A percentile compares a stretch with the other conserved stretches of the same genome.
These are phyloP conservation scores for Erithacus rubecula DNA, from an alignment of 2,797 vertebrate genomes.

Conservation along the genomic window DNA sequence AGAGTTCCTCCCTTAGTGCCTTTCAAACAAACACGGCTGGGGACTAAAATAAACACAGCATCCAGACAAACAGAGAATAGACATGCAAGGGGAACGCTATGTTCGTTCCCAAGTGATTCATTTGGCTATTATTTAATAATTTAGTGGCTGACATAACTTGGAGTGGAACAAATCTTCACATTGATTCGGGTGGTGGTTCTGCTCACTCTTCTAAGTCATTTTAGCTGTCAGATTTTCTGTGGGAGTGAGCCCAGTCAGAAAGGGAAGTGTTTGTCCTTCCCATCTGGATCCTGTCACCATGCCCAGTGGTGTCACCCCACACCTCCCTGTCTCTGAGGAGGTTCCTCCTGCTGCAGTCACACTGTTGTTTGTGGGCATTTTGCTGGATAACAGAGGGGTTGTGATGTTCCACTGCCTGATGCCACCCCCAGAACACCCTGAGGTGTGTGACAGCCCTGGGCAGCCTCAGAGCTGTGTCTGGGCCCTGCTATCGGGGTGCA, in stretches of 20 bases:
- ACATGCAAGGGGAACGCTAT: neutral
- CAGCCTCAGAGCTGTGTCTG: accelerated
- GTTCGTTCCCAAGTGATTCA: conserved; percentile 42
- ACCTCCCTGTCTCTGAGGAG: neutral
- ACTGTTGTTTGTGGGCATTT: accelerated
- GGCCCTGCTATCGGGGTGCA: neutral
- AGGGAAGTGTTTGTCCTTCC: neutral
- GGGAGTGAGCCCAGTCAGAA: neutral
- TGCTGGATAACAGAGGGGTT: neutral
- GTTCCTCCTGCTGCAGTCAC: neutral
- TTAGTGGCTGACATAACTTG: neutral
- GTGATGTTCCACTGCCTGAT: neutral
- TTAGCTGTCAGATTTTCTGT: neutral
- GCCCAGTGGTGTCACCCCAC: accelerated
- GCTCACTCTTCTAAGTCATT: accelerated
- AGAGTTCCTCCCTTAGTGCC: neutral
- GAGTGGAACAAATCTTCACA: neutral
- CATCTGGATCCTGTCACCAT: accelerated
- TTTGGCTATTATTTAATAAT: conserved; percentile 6
- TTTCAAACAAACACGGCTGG: neutral
- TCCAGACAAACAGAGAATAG: neutral
- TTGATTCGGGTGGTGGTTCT: neutral
- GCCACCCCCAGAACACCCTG: accelerated
- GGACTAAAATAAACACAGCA: neutral
- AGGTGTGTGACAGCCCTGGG: neutral